phyloP scores from a whole-genome alignment of 2,888 invertebrate genomes.

The Xylocampa areola region DNA sequence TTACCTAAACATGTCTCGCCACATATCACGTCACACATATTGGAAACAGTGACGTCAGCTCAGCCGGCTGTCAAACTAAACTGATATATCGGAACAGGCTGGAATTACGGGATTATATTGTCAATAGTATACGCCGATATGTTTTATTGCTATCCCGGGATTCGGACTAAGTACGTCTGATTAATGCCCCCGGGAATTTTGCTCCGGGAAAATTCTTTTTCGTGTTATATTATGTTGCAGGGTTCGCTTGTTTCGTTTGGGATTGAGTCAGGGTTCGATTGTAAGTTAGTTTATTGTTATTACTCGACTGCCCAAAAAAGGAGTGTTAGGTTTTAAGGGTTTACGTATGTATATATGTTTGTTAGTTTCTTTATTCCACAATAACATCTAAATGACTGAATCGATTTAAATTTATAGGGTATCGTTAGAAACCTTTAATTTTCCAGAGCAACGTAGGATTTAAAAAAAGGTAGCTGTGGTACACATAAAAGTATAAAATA shows the following conservation, averaged over 20 bases:
- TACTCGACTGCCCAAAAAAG: no score
- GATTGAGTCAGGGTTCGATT: constrained; percentile 29
- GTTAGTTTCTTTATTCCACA: no score
- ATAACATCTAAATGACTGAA: no score
- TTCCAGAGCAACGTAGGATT: no score
- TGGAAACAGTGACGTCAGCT: constrained; percentile 32
- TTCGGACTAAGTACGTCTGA: constrained; percentile 52
- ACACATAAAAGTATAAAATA: no score
- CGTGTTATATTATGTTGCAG: background rate
- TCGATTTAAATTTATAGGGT: no score
- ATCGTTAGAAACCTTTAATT: no score
- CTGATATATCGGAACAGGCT: constrained; percentile 55
- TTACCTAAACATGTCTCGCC: no score
- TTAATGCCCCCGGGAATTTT: constrained; percentile 45
- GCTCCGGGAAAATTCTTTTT: constrained; percentile 24
- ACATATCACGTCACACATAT: constrained; percentile 19
- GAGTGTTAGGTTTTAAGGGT: no score
- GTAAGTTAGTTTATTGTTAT: no score
- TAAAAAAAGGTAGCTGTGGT: no score
- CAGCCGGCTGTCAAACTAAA: constrained; percentile 54
- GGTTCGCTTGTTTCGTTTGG: background rate
- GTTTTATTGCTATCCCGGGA: constrained; percentile 54
- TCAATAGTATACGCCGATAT: constrained; percentile 55
- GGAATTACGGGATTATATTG: constrained; percentile 57
- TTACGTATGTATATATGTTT: no score